Base-by-base conservation (phyloP, 2,888 invertebrate species). In the Alitta virens region DNA sequence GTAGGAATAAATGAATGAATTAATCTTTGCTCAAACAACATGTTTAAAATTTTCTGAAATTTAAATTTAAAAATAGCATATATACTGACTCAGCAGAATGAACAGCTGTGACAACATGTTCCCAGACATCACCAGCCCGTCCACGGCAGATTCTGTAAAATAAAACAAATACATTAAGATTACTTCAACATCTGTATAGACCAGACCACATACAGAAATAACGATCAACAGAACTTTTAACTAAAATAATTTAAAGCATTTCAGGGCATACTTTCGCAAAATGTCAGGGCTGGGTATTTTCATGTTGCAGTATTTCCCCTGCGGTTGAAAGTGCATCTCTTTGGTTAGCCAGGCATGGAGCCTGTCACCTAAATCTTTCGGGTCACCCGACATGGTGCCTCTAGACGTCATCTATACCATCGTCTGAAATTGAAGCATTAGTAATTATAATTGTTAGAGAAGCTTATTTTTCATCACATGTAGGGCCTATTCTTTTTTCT, bases 51-150 rank as follows among this genome's bases (percentile, higher is more conserved):
- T n/a, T n/a, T n/a, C n/a, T n/a, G n/a, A n/a, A n/a, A n/a, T n/a
- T n/a, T n/a, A n/a, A n/a, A n/a, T n/a, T n/a, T n/a, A n/a, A n/a
- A n/a, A n/a, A n/a, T n/a, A n/a, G n/a, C 33, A 33, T 5, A n/a
- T 53, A n/a, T 2, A 71, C 73, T 71, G 63, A 73, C 73, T 72
- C 71, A 38, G 67, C 66, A 26, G 69, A 68, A 12, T 62, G 61
- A 7, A 72, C 71, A 60, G 69, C 60, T 24, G 59, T 53, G 14
- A 67, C 53, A 2, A 73, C 65, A 65, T 69, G 71, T 21, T 67
- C 68, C 73, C 72, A 72, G 3, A 72, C 56, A 42, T 72, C 72
- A 53, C 53, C 66, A 50, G 67, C 62, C 2, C 67, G 66, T 2
- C 70, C 71, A n/a, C 69, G 62, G 60, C 70, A 71, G 18, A 73